Evolutionary conservation across 2,113 vertebrate species (phyloP).

Genomic region (Tachysurus vachellii): DNA sequence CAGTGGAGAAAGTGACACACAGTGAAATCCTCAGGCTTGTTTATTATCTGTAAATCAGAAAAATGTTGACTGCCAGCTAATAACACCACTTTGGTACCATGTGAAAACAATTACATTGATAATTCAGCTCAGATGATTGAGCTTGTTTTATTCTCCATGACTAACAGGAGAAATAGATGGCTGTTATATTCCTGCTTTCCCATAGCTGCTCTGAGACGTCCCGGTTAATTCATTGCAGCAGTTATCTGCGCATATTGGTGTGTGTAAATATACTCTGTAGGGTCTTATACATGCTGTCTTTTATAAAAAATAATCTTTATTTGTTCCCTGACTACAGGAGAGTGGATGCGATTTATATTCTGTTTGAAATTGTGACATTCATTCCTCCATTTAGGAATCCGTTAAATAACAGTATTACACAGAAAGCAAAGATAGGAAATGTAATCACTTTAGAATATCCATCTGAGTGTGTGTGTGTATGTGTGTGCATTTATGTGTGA

Average conservation of each 20-base stretch:
- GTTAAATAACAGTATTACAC: not conserved
- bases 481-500: not conserved
- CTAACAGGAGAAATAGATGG: conserved; percentile 12
- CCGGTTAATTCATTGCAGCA: not conserved
- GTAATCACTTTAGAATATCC: not conserved
- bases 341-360: not conserved
- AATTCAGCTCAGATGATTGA: conserved; percentile 8
- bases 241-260: not conserved
- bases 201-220: not conserved
- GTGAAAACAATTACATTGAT: conserved; percentile 17
- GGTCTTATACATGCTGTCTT: not conserved
- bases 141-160: conserved; percentile 32
- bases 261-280: not conserved
- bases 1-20: not conserved
- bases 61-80: not conserved
- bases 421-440: not conserved
- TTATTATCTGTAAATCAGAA: conserved; percentile 9
- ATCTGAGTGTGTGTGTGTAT: conserved; percentile 4
- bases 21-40: not conserved
- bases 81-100: not conserved
- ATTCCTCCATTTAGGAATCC: not conserved
- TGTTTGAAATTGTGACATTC: not conserved
- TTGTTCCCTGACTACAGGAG: conserved; percentile 18
- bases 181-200: not conserved
- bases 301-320: not conserved